phyloP scores from a whole-genome alignment of 53 echinoderm and acorn worm species.

The Echinometra lucunter region DNA sequence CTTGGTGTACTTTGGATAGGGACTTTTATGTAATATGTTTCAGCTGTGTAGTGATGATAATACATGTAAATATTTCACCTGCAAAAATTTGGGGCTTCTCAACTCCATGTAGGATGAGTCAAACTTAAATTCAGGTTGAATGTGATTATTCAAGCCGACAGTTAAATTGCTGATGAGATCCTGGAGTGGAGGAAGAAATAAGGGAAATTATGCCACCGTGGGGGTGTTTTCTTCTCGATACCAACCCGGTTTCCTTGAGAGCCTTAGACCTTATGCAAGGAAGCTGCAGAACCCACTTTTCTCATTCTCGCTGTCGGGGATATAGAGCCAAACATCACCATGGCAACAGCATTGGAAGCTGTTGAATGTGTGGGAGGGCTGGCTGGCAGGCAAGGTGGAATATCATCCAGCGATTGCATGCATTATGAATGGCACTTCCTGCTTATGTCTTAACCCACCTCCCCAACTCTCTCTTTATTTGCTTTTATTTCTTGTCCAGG shows the following conservation, averaged over 20 bases:
- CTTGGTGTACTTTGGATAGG: not conserved
- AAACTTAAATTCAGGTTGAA: not conserved
- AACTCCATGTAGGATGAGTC: not conserved
- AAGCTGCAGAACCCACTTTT: not conserved
- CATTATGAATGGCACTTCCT: conserved; percentile 62
- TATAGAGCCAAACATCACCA: conserved; percentile 27
- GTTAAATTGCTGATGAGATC: not conserved
- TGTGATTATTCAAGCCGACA: not conserved
- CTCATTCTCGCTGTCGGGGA: conserved; percentile 35
- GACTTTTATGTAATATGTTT: not conserved
- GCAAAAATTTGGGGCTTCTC: not conserved
- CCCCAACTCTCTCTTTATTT: not conserved
- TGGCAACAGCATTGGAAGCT: conserved; percentile 56
- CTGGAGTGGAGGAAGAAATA: not conserved
- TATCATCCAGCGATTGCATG: conserved; percentile 50
- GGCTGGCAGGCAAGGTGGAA: conserved; percentile 39
- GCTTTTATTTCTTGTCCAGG: not conserved
- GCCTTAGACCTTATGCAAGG: not conserved
- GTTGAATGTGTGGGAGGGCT: conserved; percentile 43
- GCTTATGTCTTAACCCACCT: not conserved
- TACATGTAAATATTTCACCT: not conserved
- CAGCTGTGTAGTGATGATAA: not conserved
- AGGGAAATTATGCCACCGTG: not conserved
- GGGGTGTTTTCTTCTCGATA: not conserved
- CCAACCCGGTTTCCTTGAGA: not conserved